Conservation (phyloP, 1,140 invertebrate genomes). For the Drosophila truncata region DNA sequence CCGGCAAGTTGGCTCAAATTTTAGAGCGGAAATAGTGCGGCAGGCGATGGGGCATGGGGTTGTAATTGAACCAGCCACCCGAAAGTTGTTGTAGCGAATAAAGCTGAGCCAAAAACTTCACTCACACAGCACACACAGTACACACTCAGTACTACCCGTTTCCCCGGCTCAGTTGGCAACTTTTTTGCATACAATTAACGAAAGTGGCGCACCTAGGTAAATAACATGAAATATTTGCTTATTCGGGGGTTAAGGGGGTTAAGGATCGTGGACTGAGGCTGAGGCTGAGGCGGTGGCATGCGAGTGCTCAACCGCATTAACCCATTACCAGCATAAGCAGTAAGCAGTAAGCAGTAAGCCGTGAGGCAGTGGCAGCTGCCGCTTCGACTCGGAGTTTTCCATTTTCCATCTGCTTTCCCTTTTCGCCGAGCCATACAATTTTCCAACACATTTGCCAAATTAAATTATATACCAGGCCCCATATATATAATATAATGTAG, state of each 20-base stretch:
- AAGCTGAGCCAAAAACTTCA: conserved; percentile 70
- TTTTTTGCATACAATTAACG: conserved; percentile 84
- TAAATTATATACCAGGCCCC: conserved; percentile 67
- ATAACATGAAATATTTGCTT: conserved; percentile 63
- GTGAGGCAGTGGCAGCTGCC: conserved; percentile 37
- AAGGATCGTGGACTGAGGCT: conserved; percentile 9
- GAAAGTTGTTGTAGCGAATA: conserved; percentile 70
- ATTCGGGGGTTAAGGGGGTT: conserved; percentile 13
- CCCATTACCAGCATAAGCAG: conserved; percentile 78
- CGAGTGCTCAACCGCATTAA: conserved; percentile 77
- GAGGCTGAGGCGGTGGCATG: conserved; percentile 15
- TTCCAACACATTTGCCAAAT: conserved; percentile 82
- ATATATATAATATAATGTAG: background rate
- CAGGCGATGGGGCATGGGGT: conserved; percentile 50
- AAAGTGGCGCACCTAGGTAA: conserved; percentile 77
- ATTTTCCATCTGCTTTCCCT: conserved; percentile 30
- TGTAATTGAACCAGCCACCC: conserved; percentile 73
- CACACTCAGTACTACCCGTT: background rate
- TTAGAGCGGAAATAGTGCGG: conserved; percentile 81
- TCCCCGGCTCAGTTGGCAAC: conserved; percentile 57
- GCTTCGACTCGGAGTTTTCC: conserved; percentile 35
- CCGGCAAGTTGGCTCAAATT: conserved; percentile 72
- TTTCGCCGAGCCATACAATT: conserved; percentile 73
- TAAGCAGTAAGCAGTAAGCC: conserved; percentile 49
- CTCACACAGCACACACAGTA: conserved; percentile 23